Conservation (phyloP, 2,888 invertebrate genomes). For the Polydesmus complanatus region DNA sequence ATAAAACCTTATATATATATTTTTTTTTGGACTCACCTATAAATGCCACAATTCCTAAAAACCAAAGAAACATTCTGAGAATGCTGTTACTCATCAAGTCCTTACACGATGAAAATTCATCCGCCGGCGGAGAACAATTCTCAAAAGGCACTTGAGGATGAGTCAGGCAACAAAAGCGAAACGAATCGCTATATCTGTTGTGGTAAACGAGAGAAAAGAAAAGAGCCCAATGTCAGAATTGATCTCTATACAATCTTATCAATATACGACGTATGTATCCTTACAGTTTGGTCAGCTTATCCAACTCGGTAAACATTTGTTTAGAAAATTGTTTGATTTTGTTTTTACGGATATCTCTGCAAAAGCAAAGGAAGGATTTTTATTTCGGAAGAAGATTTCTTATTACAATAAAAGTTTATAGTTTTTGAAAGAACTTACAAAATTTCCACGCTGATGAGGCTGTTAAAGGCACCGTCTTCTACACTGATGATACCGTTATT, state of each 20-base stretch:
- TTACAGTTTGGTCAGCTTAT: slow-evolving; percentile 22
- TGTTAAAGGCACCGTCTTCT: slow-evolving; percentile 24
- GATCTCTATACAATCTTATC: too few species aligned
- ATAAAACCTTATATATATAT: too few species aligned
- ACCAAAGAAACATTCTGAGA: slow-evolving; percentile 25
- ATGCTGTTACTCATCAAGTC: slow-evolving; percentile 25
- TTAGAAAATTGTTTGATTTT: slow-evolving; percentile 23
- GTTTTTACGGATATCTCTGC: slow-evolving; percentile 23
- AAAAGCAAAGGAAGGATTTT: not conserved
- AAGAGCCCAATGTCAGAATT: too few species aligned
- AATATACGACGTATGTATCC: too few species aligned
- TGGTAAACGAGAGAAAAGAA: not conserved
- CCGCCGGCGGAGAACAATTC: slow-evolving; percentile 24
- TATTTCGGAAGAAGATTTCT: too few species aligned
- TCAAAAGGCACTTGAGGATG: slow-evolving; percentile 21
- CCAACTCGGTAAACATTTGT: slow-evolving; percentile 23
- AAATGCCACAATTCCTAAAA: slow-evolving; percentile 24
- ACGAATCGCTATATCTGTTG: slow-evolving; percentile 23
- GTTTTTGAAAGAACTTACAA: slow-evolving; percentile 19
- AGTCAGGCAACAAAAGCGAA: slow-evolving; percentile 26
- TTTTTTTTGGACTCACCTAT: slow-evolving; percentile 13
- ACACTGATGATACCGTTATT: slow-evolving; percentile 22
- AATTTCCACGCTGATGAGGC: slow-evolving; percentile 20
- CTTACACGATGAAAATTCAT: slow-evolving; percentile 27
- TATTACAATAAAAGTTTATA: too few species aligned